Percentiles rank a stretch among this genome's conserved stretches.
These are phyloP conservation scores for Acrossocheilus fasciatus DNA, from an alignment of 2,797 vertebrate genomes.

Conservation along the genomic window DNA sequence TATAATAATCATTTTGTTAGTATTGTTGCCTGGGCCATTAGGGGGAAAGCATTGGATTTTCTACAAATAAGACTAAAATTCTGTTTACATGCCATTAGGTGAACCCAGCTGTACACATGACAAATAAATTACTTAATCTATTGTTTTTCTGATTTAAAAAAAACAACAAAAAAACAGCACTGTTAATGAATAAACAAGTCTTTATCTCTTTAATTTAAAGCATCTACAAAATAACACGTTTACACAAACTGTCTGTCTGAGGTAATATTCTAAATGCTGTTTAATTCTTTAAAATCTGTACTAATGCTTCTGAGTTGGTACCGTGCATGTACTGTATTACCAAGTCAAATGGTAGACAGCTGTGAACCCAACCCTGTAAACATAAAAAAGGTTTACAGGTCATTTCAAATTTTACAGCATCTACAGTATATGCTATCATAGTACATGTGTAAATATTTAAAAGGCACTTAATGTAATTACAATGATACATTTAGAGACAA, in stretches of 20 bases:
- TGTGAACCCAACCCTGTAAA: constrained; percentile 7
- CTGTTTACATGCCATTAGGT: neutral
- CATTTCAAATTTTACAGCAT: neutral
- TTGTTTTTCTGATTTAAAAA: neutral
- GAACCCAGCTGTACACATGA: neutral
- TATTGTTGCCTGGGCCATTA: neutral
- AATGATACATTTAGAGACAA: neutral
- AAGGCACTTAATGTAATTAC: constrained; percentile 39
- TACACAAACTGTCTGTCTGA: neutral
- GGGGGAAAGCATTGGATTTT: neutral
- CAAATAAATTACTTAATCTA: neutral
- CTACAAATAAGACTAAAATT: neutral
- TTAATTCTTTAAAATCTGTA: neutral
- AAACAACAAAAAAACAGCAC: neutral
- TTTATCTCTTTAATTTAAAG: constrained; percentile 40
- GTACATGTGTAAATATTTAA: neutral
- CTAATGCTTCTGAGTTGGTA: neutral
- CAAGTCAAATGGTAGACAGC: neutral
- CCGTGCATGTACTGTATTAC: neutral
- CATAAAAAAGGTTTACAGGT: neutral
- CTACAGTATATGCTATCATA: neutral
- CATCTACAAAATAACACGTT: constrained; percentile 10
- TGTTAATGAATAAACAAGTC: neutral
- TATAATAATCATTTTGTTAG: neutral
- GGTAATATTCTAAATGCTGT: neutral